Evolutionary conservation across 2,113 vertebrate genomes (phyloP), one percentile per base, ranked within the genome.

Genomic region (Pollachius pollachius): DNA sequence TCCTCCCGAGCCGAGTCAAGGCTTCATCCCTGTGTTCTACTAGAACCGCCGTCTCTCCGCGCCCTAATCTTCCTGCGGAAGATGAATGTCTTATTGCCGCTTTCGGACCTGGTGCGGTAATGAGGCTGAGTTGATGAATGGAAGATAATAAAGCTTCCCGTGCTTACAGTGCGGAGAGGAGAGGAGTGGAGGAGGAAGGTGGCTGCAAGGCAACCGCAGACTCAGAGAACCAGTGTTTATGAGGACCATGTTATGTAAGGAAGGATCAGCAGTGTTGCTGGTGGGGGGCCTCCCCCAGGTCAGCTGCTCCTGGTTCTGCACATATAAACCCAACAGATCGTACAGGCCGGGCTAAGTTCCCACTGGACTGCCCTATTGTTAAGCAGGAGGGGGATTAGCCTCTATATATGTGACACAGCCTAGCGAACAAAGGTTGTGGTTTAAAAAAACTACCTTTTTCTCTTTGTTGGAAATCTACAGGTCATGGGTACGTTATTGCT

Each of bases 91-190:
- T 59, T 69, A 64, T 30, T 21, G 18, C 54, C 62, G 64, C 34
- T 23, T 34, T 34, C 30, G 30, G 30, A 34, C 59, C 58, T 41
- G 52, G 30, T 34, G 73, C 71, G 65, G 59, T 25, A 62, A 27
- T 62, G 74, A 62, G 75, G 0, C 7, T 41, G 21, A 76, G 2
- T 3, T 83, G 75, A 75, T 75, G 61, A 63, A 77, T 60, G 63
- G 19, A 11, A 62, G 48, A 6, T 34, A 5, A 34, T 34, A 34
- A 34, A 34, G 30, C 30, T 34, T 34, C 30, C 30, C 30, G 1
- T 7, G 30, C 30, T 62, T 2, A 34, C 30, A 34, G 30, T 34
- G 30, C 30, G 30, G 30, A 34, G 30, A 34, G 30, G 30, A 34
- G 30, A 34, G 30, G 30, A 34, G 30, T 34, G 30, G 30, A 34